Evolutionary conservation across 2,797 vertebrate species (phyloP).

Genomic region (Helarctos malayanus): DNA sequence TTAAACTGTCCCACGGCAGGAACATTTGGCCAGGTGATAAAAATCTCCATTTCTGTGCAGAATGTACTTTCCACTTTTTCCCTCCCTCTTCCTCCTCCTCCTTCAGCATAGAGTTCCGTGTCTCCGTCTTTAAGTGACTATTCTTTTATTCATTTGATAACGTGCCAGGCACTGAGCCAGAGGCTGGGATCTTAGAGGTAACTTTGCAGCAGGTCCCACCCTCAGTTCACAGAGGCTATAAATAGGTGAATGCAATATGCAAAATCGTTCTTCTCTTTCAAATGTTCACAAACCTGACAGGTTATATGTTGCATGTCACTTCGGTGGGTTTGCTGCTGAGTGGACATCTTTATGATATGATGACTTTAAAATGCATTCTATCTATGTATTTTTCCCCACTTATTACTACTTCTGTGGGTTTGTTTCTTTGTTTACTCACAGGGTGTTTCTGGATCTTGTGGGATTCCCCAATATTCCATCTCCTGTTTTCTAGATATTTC

Average conservation of each 20-base stretch:
- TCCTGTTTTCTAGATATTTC: neutral
- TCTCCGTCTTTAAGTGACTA: neutral
- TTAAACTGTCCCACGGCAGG: neutral
- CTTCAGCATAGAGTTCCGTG: neutral
- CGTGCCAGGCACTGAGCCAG: neutral
- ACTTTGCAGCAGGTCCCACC: neutral
- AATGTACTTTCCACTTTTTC: neutral
- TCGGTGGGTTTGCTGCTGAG: neutral
- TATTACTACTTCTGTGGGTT: neutral
- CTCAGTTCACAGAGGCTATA: neutral
- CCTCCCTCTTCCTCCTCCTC: neutral
- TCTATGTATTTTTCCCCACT: neutral
- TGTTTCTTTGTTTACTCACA: neutral
- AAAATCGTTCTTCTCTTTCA: neutral
- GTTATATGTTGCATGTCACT: neutral
- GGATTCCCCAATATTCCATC: neutral
- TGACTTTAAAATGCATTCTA: constrained; percentile 4
- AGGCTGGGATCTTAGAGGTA: neutral
- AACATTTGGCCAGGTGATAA: neutral
- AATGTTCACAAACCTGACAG: neutral
- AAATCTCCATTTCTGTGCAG: neutral
- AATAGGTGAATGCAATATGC: neutral
- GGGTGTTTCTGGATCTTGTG: neutral
- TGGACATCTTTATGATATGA: neutral
- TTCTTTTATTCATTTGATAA: neutral